phyloP scores from a whole-genome alignment of 2,113 vertebrate species.

The Carassius auratus region DNA sequence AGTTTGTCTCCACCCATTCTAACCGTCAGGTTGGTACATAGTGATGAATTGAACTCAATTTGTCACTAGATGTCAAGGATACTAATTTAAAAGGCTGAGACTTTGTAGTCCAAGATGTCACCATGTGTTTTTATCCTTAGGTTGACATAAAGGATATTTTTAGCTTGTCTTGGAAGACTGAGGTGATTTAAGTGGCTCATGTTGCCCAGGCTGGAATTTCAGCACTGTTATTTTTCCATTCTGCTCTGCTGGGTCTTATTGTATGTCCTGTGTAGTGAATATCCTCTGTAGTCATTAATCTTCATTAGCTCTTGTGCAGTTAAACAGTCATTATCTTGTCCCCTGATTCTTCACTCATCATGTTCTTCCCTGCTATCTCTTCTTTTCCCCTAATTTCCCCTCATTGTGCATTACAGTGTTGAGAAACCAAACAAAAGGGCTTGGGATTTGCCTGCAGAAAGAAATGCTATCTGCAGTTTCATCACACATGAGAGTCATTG shows the following conservation, averaged over 20 bases:
- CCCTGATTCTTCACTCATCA: neutral
- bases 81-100: neutral
- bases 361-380: neutral
- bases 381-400: neutral
- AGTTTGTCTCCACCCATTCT: neutral
- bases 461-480: neutral
- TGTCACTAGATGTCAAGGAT: neutral
- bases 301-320: slow-evolving; percentile 27
- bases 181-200: neutral
- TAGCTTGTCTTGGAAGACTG: slow-evolving; percentile 12
- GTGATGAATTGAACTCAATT: neutral
- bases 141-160: slow-evolving; percentile 22
- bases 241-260: neutral
- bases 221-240: neutral
- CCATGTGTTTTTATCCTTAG: neutral
- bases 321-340: slow-evolving; percentile 23
- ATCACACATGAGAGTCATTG: neutral
- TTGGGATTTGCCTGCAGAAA: neutral
- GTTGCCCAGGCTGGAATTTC: neutral
- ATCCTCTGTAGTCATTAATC: neutral
- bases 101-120: neutral
- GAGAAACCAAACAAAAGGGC: slow-evolving; percentile 1
- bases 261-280: neutral
- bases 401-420: neutral
- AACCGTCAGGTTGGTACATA: neutral